Evolutionary conservation across 2,888 invertebrate species (phyloP), one percentile per base, ranked within the genome.

Genomic region (Desoria tigrina): DNA sequence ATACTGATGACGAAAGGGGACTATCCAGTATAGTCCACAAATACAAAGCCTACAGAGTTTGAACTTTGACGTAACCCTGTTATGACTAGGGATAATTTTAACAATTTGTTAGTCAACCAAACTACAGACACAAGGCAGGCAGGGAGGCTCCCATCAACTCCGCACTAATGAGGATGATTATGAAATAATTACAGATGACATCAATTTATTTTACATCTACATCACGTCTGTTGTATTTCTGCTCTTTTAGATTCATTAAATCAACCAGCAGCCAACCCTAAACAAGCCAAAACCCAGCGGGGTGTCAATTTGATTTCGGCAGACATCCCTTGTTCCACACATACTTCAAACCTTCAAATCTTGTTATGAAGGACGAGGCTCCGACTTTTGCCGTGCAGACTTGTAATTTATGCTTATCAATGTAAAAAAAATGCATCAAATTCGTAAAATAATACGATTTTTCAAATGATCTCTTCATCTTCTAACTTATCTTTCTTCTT

Each of bases 191-290:
- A 54, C 45, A 51, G 26, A 64, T 42, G 64, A 64, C 64, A 64
- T 68, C 61, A 61, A 56, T 64, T 68, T 58, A 64, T 68, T 57
- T 58, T n/a, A 50, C 27, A 51, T 39, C 21, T 58, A 63, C 63
- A 61, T 63, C 67, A 67, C 67, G 67, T 68, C 68, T 68, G 61
- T 64, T 68, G 54, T 68, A 45, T 58, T 64, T 68, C 56, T 61
- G 68, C 64, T 64, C 61, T 64, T 64, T 64, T 68, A 64, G 60
- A 49, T 21, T 68, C 68, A 64, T 68, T 68, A 68, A 67, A 49
- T 58, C 58, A 58, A 58, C 58, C 58, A 49, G 16, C 42, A 58
- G 57, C 39, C 39, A 27, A 26, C 55, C 55, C 27, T 28, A 55
- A 55, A 55, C 55, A 55, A 55, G 55, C 55, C 55, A 28, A 55